Conservation (phyloP, 2,888 invertebrate genomes). For the Dryocosmus kuriphilus region DNA sequence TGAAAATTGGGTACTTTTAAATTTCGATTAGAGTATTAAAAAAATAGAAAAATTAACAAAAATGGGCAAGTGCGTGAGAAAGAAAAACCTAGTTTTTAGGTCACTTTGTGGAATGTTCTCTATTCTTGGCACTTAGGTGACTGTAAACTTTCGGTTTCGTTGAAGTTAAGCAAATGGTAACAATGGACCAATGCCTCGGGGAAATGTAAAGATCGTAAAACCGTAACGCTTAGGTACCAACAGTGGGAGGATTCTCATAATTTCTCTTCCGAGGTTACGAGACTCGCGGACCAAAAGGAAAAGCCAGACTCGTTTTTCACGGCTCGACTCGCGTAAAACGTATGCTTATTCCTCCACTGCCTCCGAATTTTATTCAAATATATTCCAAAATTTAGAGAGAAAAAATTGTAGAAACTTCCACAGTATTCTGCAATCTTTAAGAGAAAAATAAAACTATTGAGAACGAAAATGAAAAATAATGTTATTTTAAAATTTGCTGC, state of each 20-base stretch:
- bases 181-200: slow-evolving; percentile 57
- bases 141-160: slow-evolving; percentile 54
- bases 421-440: no score
- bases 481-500: no score
- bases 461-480: no score
- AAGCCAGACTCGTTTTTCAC: slow-evolving; percentile 48
- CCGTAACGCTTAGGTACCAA: slow-evolving; percentile 47
- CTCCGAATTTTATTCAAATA: neutral
- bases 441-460: no score
- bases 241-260: slow-evolving; percentile 63
- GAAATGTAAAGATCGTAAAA: slow-evolving; percentile 56
- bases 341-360: neutral
- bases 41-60: neutral
- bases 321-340: slow-evolving; percentile 41
- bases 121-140: neutral
- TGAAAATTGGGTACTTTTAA: no score
- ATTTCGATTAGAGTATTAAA: no score
- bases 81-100: neutral
- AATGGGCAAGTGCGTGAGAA: neutral
- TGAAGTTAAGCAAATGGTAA: slow-evolving; percentile 61
- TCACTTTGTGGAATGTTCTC: neutral
- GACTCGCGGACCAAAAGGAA: slow-evolving; percentile 51
- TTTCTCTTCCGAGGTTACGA: slow-evolving; percentile 59
- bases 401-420: neutral
- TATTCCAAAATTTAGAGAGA: neutral